Conservation (phyloP, 1,140 invertebrate species). For the Trichonephila clavipes region DNA sequence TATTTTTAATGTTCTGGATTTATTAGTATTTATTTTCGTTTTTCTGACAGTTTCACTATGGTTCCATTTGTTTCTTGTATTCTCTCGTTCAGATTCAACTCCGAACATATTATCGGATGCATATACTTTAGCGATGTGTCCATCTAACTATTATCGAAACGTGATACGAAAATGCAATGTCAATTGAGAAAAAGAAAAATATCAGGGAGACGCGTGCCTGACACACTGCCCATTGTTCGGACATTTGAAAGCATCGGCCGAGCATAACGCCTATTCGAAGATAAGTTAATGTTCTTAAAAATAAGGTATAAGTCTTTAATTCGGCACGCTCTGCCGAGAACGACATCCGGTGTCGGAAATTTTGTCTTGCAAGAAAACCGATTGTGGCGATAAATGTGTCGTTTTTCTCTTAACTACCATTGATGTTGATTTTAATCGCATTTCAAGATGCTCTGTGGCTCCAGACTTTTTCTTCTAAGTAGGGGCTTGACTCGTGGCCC, state of each 20-base stretch:
- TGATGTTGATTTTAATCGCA: constrained; percentile 34
- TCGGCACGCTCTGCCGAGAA: constrained; percentile 66
- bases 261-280: constrained; percentile 26
- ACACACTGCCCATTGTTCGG: constrained; percentile 39
- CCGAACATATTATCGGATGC: background rate
- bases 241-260: background rate
- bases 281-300: constrained; percentile 60
- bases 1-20: no score
- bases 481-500: constrained; percentile 18
- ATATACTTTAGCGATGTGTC: no score
- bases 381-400: constrained; percentile 25
- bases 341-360: constrained; percentile 71
- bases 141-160: constrained; percentile 18
- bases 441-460: background rate
- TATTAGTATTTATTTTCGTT: no score
- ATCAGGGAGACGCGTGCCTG: constrained; percentile 33
- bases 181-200: background rate
- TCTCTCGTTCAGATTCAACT: background rate
- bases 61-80: background rate
- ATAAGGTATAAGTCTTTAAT: constrained; percentile 58
- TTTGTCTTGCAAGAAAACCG: constrained; percentile 44
- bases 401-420: constrained; percentile 24
- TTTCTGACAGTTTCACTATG: background rate
- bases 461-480: background rate
- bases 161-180: constrained; percentile 32